These are phyloP conservation scores for Pectinophora gossypiella DNA, from an alignment of 1,140 invertebrate species.

Conservation along the genomic window DNA sequence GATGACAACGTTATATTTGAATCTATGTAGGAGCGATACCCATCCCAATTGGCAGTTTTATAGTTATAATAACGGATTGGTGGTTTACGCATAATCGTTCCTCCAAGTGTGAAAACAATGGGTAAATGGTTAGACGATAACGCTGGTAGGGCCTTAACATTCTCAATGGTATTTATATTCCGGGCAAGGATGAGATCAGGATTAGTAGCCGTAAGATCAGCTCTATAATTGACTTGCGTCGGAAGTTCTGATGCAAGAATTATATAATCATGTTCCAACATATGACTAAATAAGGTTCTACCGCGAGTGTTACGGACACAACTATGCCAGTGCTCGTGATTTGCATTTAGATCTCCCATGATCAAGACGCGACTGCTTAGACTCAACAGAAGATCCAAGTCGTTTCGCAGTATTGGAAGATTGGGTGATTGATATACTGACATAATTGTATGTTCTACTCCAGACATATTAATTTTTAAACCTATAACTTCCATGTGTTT, in stretches of 20 bases:
- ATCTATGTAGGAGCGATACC: neutral
- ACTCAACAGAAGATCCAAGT: neutral
- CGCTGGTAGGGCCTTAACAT: neutral
- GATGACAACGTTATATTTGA: neutral
- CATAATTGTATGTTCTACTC: neutral
- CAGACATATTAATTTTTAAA: neutral
- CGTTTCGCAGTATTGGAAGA: neutral
- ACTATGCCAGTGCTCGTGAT: neutral
- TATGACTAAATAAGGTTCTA: neutral
- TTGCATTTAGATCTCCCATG: conserved; percentile 6
- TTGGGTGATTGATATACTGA: conserved; percentile 5
- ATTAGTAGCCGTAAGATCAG: neutral
- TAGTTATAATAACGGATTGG: neutral
- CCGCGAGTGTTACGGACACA: neutral
- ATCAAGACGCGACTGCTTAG: neutral
- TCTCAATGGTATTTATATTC: neutral
- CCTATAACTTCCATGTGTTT: neutral
- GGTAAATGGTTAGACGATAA: neutral
- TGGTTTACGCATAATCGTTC: neutral
- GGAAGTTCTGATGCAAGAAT: neutral
- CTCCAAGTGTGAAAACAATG: neutral
- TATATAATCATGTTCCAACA: neutral
- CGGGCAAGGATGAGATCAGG: neutral
- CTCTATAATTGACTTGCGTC: conserved; percentile 2
- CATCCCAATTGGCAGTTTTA: neutral